Evolutionary conservation across 2,113 vertebrate genomes (phyloP).

Genomic region (Tetrax tetrax): DNA sequence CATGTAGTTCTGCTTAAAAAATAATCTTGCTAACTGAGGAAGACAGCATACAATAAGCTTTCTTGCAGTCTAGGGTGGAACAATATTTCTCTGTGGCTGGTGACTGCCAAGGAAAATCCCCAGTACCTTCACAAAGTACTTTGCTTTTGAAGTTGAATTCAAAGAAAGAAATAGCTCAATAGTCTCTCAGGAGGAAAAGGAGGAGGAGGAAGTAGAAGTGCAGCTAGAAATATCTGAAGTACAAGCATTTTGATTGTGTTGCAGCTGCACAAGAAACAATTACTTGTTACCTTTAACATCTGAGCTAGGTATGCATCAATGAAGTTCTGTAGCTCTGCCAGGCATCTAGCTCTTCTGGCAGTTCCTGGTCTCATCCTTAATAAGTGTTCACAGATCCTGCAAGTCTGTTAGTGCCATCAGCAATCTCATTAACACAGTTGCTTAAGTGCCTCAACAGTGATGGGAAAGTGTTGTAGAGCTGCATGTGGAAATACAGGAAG

Average conservation of each 20-base stretch:
- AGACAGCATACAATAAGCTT: neutral
- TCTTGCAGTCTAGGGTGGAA: neutral
- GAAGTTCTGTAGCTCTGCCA: neutral
- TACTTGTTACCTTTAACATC: slow-evolving; percentile 16
- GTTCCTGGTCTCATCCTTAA: neutral
- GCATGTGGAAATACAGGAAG: neutral
- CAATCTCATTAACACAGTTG: neutral
- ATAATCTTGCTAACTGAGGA: neutral
- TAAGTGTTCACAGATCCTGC: neutral
- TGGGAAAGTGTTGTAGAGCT: neutral
- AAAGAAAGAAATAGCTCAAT: neutral
- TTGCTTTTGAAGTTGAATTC: neutral
- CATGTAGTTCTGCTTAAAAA: neutral
- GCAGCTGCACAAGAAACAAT: neutral
- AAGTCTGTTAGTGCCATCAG: neutral
- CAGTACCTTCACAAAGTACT: neutral
- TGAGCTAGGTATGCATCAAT: slow-evolving; percentile 36
- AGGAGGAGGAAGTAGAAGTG: neutral
- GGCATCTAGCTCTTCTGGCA: neutral
- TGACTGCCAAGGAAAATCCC: neutral
- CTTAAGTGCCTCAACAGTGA: neutral
- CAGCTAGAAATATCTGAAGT: neutral
- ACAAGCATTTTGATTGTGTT: neutral
- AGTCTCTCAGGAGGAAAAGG: neutral
- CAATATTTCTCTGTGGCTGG: neutral